Evolutionary conservation across 2,888 invertebrate genomes (phyloP).

Genomic region (Apantesis nais): DNA sequence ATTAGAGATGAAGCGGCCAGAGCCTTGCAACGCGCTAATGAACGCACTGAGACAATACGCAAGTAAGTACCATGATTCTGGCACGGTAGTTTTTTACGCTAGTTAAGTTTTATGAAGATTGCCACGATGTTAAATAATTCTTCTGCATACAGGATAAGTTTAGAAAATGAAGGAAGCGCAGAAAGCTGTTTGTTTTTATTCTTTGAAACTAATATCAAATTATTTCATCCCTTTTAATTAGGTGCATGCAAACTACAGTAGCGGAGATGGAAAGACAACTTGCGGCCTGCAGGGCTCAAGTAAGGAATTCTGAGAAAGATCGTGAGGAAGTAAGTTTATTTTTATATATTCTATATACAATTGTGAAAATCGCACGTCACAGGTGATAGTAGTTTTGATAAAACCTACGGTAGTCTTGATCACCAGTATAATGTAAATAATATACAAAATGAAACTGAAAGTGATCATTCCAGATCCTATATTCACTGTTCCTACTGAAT

Average conservation of each 20-base stretch:
- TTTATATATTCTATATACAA: no score
- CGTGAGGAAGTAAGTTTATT: slow-evolving; percentile 83
- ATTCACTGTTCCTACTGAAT: neutral
- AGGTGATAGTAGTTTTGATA: no score
- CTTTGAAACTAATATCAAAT: no score
- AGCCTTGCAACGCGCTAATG: slow-evolving; percentile 87
- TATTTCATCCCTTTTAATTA: slow-evolving; percentile 28
- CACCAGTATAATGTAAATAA: no score
- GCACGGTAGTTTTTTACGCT: neutral
- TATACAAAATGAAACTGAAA: no score
- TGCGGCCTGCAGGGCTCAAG: slow-evolving; percentile 87
- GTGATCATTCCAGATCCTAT: no score
- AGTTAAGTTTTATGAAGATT: no score
- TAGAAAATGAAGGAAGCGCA: neutral
- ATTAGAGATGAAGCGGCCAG: slow-evolving; percentile 89
- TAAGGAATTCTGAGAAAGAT: slow-evolving; percentile 88
- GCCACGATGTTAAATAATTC: no score
- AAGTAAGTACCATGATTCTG: slow-evolving; percentile 68
- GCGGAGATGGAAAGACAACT: slow-evolving; percentile 89
- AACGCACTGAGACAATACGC: slow-evolving; percentile 87
- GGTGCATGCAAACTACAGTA: slow-evolving; percentile 88
- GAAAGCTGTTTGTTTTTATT: no score
- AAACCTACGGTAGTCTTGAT: no score
- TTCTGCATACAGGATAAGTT: neutral
- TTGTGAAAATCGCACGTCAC: no score